Percentiles rank a stretch among this genome's conserved stretches.
These are phyloP conservation scores for Meiosimyza platycephala DNA, from an alignment of 2,888 invertebrate genomes.

Conservation along the genomic window DNA sequence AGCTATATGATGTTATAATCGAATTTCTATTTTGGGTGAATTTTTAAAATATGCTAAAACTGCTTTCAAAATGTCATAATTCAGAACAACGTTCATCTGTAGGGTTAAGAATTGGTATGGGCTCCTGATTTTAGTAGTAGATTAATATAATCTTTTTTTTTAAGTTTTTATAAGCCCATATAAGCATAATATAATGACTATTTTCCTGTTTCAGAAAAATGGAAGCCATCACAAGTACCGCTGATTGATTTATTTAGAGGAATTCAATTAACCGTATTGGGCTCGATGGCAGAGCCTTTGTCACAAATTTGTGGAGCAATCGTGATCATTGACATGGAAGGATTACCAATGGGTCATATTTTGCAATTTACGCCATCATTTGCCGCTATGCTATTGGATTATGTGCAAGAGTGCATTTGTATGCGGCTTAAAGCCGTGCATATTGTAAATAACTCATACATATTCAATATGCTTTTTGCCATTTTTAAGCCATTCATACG, in stretches of 20 bases:
- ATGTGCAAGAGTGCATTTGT: constrained; percentile 85
- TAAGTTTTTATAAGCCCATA: too few relatives aligned
- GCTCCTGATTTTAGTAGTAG: too few relatives aligned
- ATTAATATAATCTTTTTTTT: too few relatives aligned
- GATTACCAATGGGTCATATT: constrained; percentile 78
- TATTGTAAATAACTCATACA: constrained; percentile 86
- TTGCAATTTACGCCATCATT: constrained; percentile 83
- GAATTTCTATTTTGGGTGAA: too few relatives aligned
- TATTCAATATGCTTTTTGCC: constrained; percentile 87
- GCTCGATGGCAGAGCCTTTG: constrained; percentile 81
- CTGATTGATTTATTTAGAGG: constrained; percentile 77
- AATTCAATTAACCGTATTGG: constrained; percentile 75
- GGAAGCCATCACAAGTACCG: constrained; percentile 79
- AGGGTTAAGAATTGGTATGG: too few relatives aligned
- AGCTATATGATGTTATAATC: too few relatives aligned
- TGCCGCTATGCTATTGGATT: constrained; percentile 78
- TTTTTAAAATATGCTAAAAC: too few relatives aligned
- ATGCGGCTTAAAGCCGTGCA: constrained; percentile 87
- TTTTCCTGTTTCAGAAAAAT: constrained; percentile 70
- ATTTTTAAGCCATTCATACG: constrained; percentile 89
- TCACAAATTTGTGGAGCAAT: constrained; percentile 83
- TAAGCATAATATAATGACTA: background rate
- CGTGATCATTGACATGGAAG: constrained; percentile 81
- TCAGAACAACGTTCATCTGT: too few relatives aligned
- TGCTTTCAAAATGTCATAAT: too few relatives aligned